Base-by-base conservation (phyloP, 2,888 invertebrate species). In the Sarcophaga carnaria region DNA sequence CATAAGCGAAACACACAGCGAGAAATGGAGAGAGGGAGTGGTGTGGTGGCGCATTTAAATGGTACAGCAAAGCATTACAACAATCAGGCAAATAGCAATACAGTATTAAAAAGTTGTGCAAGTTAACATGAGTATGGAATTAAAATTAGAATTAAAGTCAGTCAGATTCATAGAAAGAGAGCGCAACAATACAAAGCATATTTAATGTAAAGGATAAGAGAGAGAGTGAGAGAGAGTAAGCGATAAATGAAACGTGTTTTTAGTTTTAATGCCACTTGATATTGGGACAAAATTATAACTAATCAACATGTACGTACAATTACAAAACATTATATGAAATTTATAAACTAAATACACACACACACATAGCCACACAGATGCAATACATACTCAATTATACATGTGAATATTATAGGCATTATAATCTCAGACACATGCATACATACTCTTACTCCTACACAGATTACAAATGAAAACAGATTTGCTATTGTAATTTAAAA, bases 281-380 rank as follows among this genome's bases (percentile, higher is more conserved):
- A 76, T 80, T 80, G 79, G 47, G 14, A 70, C 12, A 67, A 67
- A 66, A 66, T 71, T 76, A 47, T n/a, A 71, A 69, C 75, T 80
- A 76, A 80, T 84, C 76, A 71, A 49, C 75, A 80, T 75, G 79
- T 70, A 70, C 83, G 64, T 69, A 6, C 70, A 80, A 84, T 80
- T 79, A 80, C 64, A 84, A 37, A 64, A 60, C 75, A 75, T 70
- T 84, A 74, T 83, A 62, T 47, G 64, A 70, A 37, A 80, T 84
- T 76, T 83, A 83, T 77, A 74, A 69, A 83, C 78, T 54, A 64
- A 70, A 74, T 74, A 47, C 2, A 67, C 20, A 47, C 25, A 47
- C 63, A 17, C 22, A 22, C 22, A 22, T 4, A 11, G n/a, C 71
- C n/a, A 78, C 37, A 47, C 63, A 17, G 4, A 49, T 6, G 2